Conservation (phyloP, 2,113 vertebrate genomes). For the Acinonyx jubatus region DNA sequence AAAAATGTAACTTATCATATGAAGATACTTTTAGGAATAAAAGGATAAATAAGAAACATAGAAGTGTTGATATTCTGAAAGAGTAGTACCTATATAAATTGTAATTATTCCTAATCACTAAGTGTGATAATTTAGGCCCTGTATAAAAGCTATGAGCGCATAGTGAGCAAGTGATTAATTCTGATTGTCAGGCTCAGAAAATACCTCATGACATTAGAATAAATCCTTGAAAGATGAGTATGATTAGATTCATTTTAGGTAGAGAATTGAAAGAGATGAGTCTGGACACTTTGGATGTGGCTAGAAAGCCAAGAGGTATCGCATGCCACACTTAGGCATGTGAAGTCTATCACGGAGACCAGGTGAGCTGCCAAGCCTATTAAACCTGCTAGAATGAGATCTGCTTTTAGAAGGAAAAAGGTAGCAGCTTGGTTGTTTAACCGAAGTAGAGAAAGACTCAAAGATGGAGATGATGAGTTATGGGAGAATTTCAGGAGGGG, state of each 20-base stretch:
- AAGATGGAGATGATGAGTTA: not conserved
- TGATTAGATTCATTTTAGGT: not conserved
- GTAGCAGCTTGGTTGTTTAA: not conserved
- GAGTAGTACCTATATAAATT: not conserved
- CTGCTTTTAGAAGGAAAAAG: not conserved
- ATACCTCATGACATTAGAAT: not conserved
- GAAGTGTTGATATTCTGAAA: constrained; percentile 37
- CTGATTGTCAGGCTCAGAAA: constrained; percentile 9
- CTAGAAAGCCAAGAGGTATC: not conserved
- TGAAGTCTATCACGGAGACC: not conserved
- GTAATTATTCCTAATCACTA: constrained; percentile 35
- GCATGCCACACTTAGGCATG: not conserved
- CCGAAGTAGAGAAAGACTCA: not conserved
- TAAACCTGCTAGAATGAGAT: not conserved
- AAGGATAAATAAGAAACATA: not conserved
- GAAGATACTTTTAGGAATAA: not conserved
- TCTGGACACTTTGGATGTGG: not conserved
- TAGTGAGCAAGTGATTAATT: not conserved
- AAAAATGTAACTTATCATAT: not conserved
- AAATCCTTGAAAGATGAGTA: not conserved
- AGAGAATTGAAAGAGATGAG: not conserved
- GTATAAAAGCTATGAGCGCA: not conserved
- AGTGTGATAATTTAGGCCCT: constrained; percentile 6
- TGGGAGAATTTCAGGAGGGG: not conserved
- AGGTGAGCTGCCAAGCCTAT: not conserved